These are phyloP conservation scores for Carassius auratus DNA, from an alignment of 2,113 vertebrate genomes.

Conservation along the genomic window DNA sequence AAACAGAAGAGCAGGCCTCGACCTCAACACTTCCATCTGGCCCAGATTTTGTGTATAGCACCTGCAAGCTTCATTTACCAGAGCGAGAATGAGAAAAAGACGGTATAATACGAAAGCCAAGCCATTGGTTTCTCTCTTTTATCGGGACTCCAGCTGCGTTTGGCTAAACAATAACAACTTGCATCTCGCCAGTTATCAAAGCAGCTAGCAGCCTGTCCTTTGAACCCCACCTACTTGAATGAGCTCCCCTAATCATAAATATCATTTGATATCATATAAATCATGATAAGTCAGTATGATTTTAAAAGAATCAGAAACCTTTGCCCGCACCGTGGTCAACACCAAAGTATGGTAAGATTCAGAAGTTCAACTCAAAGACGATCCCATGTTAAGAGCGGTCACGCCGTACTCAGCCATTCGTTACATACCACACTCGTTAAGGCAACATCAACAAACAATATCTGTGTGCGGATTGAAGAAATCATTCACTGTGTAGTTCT, in stretches of 20 bases:
- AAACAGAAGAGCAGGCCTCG: conserved; percentile 23
- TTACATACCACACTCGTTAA: conserved; percentile 51
- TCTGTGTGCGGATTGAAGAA: conserved; percentile 44
- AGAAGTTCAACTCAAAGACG: conserved; percentile 48
- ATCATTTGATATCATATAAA: conserved; percentile 36
- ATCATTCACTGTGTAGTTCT: conserved; percentile 36
- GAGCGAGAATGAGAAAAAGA: not conserved
- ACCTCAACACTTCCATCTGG: conserved; percentile 26
- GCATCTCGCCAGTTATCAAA: conserved; percentile 12
- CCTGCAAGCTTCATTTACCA: conserved; percentile 13
- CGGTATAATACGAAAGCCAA: conserved; percentile 31
- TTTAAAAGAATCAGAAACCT: conserved; percentile 25
- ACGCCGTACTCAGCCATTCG: conserved; percentile 15
- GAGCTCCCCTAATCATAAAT: not conserved
- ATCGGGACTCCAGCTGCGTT: not conserved
- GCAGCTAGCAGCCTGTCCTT: not conserved
- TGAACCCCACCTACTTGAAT: not conserved
- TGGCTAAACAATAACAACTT: not conserved
- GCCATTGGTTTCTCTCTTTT: not conserved
- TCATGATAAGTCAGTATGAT: conserved; percentile 32
- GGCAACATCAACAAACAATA: conserved; percentile 57
- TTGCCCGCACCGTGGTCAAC: not conserved
- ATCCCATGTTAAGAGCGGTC: conserved; percentile 3
- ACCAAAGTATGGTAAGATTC: conserved; percentile 39
- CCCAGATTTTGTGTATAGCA: not conserved